Evolutionary conservation across 2,888 invertebrate species (phyloP), one percentile per base, ranked within the genome.

Genomic region (Operophtera brumata): DNA sequence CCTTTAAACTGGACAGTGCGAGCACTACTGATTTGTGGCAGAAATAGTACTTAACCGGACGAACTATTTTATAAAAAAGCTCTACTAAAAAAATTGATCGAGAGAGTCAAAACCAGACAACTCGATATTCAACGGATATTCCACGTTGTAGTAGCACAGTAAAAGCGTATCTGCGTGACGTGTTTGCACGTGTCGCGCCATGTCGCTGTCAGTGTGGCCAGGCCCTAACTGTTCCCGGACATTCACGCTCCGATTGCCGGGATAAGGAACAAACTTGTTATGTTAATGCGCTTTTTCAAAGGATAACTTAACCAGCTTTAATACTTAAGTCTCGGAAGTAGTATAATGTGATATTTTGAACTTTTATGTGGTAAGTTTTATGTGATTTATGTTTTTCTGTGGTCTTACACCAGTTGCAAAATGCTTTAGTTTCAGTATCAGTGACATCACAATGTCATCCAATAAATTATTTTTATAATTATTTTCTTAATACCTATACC

Each of bases 281-380:
- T 59, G 63, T 51, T 63, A 61, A 63, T 63, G 63, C 61, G 57
- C 61, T 61, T 61, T 63, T 61, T 63, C 62, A 62, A 62, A 62
- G 62, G 57, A 59, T 57, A 57, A 62, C 52, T 62, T 62, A 34
- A 52, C 51, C 51, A 59, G 54, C 57, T 59, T 57, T 54, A 55
- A 62, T 59, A 52, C 59, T 53, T 5, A 7, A 35, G 36, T 30
- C 49, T 44, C 37, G 43, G 32, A 32, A 36, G 43, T 50, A 50
- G 43, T 43, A 41, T 37, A 43, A 43, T 37, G 28, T 39, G 25
- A 12, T 48, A 42, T 41, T 48, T 42, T 41, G 41, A 57, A 57
- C 57, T 53, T 49, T 57, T 45, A 39, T 45, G 51, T 49, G 5
- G 20, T 5, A 20, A 39, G 10, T 36, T 36, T 36, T 12, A 12